Percentiles rank a stretch among this genome's conserved stretches.
Evolutionary conservation across 1,140 invertebrate genomes (phyloP).

Genomic region (Tetranychus cinnabarinus): DNA sequence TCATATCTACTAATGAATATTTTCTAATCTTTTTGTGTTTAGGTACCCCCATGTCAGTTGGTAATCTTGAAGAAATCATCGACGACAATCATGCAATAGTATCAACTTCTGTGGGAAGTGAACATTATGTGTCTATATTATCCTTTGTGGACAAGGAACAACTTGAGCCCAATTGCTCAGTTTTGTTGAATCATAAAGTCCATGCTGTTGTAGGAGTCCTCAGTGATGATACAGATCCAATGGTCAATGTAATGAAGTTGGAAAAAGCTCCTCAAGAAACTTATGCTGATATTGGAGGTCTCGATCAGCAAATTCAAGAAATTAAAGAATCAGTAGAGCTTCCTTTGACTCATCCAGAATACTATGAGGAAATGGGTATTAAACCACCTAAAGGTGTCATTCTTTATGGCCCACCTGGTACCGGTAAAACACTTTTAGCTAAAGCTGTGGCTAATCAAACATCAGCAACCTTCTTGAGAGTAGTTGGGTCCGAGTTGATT

Average conservation of each 20-base stretch:
- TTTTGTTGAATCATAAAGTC: slow-evolving; percentile 90
- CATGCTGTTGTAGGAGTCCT: slow-evolving; percentile 97
- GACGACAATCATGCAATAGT: slow-evolving; percentile 99
- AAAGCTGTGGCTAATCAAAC: slow-evolving; percentile 99
- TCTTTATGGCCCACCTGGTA: slow-evolving; percentile 90
- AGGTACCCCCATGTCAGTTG: slow-evolving; percentile 91
- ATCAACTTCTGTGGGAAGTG: slow-evolving; percentile 94
- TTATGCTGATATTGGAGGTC: slow-evolving; percentile 96
- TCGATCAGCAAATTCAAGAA: slow-evolving; percentile 99
- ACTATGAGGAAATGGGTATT: slow-evolving; percentile 99
- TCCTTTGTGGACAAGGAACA: slow-evolving; percentile 99
- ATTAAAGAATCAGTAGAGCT: slow-evolving; percentile 98
- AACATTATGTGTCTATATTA: slow-evolving; percentile 97
- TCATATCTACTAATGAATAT: not conserved
- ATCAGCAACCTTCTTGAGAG: slow-evolving; percentile 91
- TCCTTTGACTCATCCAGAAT: slow-evolving; percentile 95
- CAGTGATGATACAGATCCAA: slow-evolving; percentile 98
- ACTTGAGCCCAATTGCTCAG: slow-evolving; percentile 93
- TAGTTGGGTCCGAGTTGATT: slow-evolving; percentile 95
- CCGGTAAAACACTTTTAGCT: slow-evolving; percentile 86
- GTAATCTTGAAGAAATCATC: slow-evolving; percentile 97
- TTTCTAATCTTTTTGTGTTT: not conserved
- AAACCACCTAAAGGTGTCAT: slow-evolving; percentile 98
- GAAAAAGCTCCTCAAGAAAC: slow-evolving; percentile 99
- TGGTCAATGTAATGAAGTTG: slow-evolving; percentile 99